Conservation (phyloP, 2,113 vertebrate genomes). For the Bucco capensis region DNA sequence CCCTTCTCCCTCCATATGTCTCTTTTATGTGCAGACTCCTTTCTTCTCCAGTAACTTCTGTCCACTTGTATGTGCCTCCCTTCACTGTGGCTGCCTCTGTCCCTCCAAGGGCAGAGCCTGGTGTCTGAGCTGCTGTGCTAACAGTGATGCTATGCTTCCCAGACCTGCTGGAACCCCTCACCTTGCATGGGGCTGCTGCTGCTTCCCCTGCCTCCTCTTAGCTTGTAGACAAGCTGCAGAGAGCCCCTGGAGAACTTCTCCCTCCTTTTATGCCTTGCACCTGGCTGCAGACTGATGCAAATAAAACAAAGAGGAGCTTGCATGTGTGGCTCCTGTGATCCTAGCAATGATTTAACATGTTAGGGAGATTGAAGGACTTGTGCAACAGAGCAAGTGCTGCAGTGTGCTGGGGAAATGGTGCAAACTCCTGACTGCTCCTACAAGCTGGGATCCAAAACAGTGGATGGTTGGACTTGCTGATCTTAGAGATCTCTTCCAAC, state of each 20-base stretch:
- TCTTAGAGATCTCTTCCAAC: no score
- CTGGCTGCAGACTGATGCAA: conserved; percentile 44
- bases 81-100: background rate
- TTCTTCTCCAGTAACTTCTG: conserved; percentile 36
- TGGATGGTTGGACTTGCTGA: no score
- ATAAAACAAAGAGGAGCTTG: background rate
- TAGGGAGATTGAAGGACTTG: background rate
- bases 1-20: background rate
- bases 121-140: background rate
- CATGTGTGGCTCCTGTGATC: conserved; percentile 28
- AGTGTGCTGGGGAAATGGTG: conserved; percentile 23
- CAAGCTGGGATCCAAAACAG: background rate
- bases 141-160: background rate
- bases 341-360: background rate
- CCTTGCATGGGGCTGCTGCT: conserved; percentile 26
- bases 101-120: background rate
- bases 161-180: background rate
- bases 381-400: background rate
- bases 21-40: conserved; percentile 33
- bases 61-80: conserved; percentile 24
- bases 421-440: conserved; percentile 5
- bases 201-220: background rate
- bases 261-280: background rate
- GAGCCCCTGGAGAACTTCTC: background rate
- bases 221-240: background rate